Conservation (phyloP, 2,888 invertebrate genomes). For the Phytoseiulus persimilis region DNA sequence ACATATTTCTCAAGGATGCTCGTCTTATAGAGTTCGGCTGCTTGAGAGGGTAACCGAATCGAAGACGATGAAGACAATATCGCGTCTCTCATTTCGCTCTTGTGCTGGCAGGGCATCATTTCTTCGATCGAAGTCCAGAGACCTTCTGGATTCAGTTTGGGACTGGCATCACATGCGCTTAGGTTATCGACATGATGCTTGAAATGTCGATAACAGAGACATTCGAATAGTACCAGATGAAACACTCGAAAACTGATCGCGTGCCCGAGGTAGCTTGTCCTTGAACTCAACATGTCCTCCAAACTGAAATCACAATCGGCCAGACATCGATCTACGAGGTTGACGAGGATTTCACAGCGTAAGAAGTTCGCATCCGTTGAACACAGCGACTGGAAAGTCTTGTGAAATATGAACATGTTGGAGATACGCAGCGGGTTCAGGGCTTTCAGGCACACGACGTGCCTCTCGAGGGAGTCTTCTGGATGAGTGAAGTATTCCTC, state of each 20-base stretch:
- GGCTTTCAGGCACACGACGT: conserved; percentile 25
- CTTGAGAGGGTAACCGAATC: neutral
- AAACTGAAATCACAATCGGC: conserved; percentile 9
- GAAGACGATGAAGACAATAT: neutral
- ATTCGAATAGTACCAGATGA: conserved; percentile 24
- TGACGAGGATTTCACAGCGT: conserved; percentile 14
- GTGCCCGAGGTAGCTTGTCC: neutral
- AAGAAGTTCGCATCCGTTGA: conserved; percentile 10
- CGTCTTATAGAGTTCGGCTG: neutral
- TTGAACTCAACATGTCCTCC: neutral
- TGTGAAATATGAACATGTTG: conserved; percentile 16
- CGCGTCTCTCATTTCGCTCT: conserved; percentile 14
- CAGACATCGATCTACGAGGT: conserved; percentile 33
- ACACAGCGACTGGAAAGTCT: conserved; percentile 15
- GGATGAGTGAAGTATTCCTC: conserved; percentile 26
- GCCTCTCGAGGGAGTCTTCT: neutral
- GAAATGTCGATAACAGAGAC: conserved; percentile 14
- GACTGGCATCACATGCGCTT: neutral
- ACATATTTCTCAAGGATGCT: neutral
- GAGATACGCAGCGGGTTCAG: conserved; percentile 8
- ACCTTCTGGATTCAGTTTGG: neutral
- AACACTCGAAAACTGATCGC: conserved; percentile 22
- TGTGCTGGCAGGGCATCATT: neutral
- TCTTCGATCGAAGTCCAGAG: conserved; percentile 28
- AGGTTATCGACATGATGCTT: conserved; percentile 10